These are phyloP conservation scores for Cydia splendana DNA, from an alignment of 1,140 invertebrate genomes.

Conservation along the genomic window DNA sequence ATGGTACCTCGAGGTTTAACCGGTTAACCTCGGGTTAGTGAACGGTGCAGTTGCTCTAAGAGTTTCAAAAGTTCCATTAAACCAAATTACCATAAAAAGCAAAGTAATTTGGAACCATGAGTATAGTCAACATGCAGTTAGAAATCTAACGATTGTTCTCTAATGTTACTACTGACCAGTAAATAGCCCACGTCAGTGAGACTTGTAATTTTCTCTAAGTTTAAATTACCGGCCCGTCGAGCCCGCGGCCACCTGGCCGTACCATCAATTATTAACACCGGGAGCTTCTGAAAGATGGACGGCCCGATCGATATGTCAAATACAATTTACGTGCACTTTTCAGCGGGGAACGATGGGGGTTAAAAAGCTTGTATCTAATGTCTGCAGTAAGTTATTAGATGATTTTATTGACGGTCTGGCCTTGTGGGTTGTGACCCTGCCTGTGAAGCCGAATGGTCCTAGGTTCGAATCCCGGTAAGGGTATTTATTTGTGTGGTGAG, in stretches of 20 bases:
- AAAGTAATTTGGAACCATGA: too few species aligned
- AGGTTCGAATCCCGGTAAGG: too few species aligned
- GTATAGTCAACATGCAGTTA: too few species aligned
- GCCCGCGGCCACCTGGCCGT: constrained; percentile 12
- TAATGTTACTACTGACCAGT: not conserved
- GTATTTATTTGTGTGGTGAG: too few species aligned
- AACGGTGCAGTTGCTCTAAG: too few species aligned
- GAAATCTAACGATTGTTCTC: not conserved
- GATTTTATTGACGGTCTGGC: too few species aligned
- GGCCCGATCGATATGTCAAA: constrained; percentile 26
- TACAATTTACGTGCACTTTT: constrained; percentile 18
- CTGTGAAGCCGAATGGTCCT: too few species aligned
- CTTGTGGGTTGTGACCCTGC: too few species aligned
- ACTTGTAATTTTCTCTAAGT: not conserved
- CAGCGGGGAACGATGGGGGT: not conserved
- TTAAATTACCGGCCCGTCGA: not conserved
- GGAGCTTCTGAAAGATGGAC: constrained; percentile 19
- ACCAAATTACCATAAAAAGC: too few species aligned
- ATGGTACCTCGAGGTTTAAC: too few species aligned
- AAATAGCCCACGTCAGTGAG: not conserved
- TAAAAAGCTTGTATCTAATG: not conserved
- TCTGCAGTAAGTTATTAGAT: not conserved
- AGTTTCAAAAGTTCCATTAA: too few species aligned
- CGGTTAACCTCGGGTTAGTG: too few species aligned
- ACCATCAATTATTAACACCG: not conserved